Evolutionary conservation across 2,888 invertebrate genomes (phyloP).

Genomic region (Ophioninae sp.): DNA sequence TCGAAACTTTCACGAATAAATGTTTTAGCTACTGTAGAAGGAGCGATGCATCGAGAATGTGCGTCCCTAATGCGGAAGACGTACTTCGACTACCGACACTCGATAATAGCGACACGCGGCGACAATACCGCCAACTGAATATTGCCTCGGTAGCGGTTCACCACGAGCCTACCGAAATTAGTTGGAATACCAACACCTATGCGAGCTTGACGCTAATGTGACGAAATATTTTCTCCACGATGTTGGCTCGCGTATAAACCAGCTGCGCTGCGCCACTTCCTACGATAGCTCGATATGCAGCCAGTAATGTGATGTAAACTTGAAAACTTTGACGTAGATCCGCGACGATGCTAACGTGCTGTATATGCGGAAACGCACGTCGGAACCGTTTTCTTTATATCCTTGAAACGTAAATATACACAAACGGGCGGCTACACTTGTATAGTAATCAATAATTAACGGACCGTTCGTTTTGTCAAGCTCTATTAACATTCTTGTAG

Average conservation of each 20-base stretch:
- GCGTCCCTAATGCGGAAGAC: too few relatives aligned
- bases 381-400: background rate
- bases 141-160: background rate
- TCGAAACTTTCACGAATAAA: too few relatives aligned
- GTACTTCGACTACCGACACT: too few relatives aligned
- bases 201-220: background rate
- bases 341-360: background rate
- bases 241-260: constrained; percentile 7
- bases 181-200: background rate
- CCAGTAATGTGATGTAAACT: constrained; percentile 18
- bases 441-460: too few relatives aligned
- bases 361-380: background rate
- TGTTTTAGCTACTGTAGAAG: too few relatives aligned
- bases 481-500: too few relatives aligned
- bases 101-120: background rate
- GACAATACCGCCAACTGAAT: background rate
- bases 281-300: background rate
- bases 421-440: too few relatives aligned
- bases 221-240: constrained; percentile 21
- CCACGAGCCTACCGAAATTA: background rate
- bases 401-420: constrained; percentile 1
- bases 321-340: constrained; percentile 29
- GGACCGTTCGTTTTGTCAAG: too few relatives aligned
- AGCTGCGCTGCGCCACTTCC: constrained; percentile 5
- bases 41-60: too few relatives aligned